A percentile compares a stretch with the other conserved stretches of the same genome.
Conservation (phyloP, 2,797 vertebrate genomes). For the Cyprinodon diabolis region DNA sequence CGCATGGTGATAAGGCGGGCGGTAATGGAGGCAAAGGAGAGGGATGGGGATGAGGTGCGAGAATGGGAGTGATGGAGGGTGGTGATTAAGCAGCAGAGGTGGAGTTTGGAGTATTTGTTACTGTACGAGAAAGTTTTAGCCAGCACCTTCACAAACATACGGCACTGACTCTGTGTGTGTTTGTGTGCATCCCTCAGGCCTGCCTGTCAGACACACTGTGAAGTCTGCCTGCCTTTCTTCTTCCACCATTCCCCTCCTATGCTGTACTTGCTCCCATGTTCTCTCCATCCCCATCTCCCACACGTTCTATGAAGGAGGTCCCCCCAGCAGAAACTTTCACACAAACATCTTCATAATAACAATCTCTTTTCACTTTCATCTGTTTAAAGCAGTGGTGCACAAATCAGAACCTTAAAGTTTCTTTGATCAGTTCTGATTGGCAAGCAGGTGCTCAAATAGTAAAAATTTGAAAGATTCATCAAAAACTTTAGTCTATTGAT, state of each 20-base stretch:
- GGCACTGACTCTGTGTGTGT: slow-evolving; percentile 25
- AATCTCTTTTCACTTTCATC: slow-evolving; percentile 14
- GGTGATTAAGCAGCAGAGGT: slow-evolving; percentile 55
- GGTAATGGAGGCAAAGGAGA: slow-evolving; percentile 64
- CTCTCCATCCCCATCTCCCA: slow-evolving; percentile 35
- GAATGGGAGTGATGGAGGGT: slow-evolving; percentile 46
- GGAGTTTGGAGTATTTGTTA: slow-evolving; percentile 65
- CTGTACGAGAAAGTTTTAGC: slow-evolving; percentile 55
- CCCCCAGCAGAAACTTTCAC: slow-evolving; percentile 46
- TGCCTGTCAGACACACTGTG: slow-evolving; percentile 71
- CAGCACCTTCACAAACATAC: slow-evolving; percentile 61
- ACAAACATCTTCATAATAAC: slow-evolving; percentile 51
- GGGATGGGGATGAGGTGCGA: slow-evolving; percentile 35
- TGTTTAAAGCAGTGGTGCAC: background rate
- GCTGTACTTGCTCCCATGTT: slow-evolving; percentile 28
- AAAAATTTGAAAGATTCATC: background rate
- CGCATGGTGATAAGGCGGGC: slow-evolving; percentile 65
- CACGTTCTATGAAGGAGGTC: slow-evolving; percentile 41
- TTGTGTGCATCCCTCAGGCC: slow-evolving; percentile 58
- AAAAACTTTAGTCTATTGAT: background rate
- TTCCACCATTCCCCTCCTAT: slow-evolving; percentile 39
- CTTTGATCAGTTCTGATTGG: background rate
- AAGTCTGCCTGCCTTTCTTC: slow-evolving; percentile 68
- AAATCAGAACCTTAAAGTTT: background rate
- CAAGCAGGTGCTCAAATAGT: no score